Evolutionary conservation across 53 echinoderm and acorn worm genomes (phyloP).

Genomic region (Temnopleurus reevesii): DNA sequence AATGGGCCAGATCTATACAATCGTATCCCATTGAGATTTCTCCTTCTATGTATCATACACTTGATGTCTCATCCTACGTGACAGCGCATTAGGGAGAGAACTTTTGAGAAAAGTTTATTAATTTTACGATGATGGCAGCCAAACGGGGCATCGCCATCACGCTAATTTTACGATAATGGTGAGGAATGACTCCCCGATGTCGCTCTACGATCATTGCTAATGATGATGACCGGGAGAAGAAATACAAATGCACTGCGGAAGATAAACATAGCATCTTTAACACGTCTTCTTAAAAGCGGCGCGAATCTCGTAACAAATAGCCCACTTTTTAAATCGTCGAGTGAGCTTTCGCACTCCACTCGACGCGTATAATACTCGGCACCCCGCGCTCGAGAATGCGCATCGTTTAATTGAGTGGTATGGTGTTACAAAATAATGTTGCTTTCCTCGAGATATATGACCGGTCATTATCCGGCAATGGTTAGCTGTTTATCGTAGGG

Average conservation of each 20-base stretch:
- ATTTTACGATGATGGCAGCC: conserved; percentile 62
- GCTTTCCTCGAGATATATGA: conserved; percentile 50
- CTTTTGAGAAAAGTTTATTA: conserved; percentile 54
- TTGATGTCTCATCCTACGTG: neutral
- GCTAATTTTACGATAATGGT: conserved; percentile 62
- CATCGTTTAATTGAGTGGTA: conserved; percentile 50
- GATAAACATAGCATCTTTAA: conserved; percentile 51
- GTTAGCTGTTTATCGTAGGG: conserved; percentile 46
- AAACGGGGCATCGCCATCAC: conserved; percentile 34
- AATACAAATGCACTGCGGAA: conserved; percentile 40
- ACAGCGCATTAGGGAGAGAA: conserved; percentile 13
- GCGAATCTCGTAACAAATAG: conserved; percentile 34
- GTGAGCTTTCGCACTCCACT: neutral
- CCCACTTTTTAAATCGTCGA: conserved; percentile 21
- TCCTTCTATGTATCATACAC: neutral
- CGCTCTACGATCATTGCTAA: conserved; percentile 1
- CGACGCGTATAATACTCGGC: neutral
- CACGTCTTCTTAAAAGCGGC: conserved; percentile 34
- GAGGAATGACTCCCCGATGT: conserved; percentile 25
- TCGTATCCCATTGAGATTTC: conserved; percentile 6
- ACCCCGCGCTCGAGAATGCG: neutral
- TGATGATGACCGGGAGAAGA: conserved; percentile 49
- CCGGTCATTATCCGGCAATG: conserved; percentile 52
- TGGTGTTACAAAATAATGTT: conserved; percentile 65
- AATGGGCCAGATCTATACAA: neutral